Evolutionary conservation across 2,797 vertebrate genomes (phyloP).

Genomic region (Siniperca scherzeri): DNA sequence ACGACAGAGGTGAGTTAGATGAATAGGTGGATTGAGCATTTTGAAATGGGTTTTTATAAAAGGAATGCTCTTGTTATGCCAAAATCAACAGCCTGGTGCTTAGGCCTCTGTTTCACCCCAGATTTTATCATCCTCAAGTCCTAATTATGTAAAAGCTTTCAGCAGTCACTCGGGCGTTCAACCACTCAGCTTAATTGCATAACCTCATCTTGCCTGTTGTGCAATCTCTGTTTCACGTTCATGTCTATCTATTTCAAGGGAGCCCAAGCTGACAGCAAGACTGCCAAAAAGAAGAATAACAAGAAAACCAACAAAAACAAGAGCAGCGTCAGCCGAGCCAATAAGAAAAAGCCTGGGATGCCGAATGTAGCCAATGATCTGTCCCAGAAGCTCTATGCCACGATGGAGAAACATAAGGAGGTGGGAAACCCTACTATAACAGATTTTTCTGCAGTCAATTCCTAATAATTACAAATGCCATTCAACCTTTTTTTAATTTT

Average conservation of each 20-base stretch:
- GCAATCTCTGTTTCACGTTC: constrained; percentile 38
- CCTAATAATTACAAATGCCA: constrained; percentile 1
- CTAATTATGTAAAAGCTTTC: constrained; percentile 54
- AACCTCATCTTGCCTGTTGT: constrained; percentile 52
- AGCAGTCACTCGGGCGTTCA: constrained; percentile 44
- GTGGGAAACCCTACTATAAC: constrained; percentile 72
- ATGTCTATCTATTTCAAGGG: constrained; percentile 80
- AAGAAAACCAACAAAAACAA: constrained; percentile 99
- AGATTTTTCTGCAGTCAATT: background rate
- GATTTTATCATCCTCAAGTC: constrained; percentile 52
- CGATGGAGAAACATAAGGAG: constrained; percentile 99
- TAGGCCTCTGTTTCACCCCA: constrained; percentile 26
- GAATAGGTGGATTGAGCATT: constrained; percentile 6
- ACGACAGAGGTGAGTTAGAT: constrained; percentile 90
- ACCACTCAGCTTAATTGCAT: constrained; percentile 60
- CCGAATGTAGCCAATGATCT: constrained; percentile 98
- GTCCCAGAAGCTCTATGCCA: constrained; percentile 98
- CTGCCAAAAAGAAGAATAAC: constrained; percentile 96
- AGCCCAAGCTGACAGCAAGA: constrained; percentile 89
- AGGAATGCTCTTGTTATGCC: constrained; percentile 8
- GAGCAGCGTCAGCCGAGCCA: constrained; percentile 95
- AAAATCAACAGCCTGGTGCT: constrained; percentile 39
- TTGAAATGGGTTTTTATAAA: constrained; percentile 17
- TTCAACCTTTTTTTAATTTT: background rate
- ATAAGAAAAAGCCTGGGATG: constrained; percentile 99